Conservation (phyloP, 2,113 vertebrate species). For the Tachycineta bicolor region DNA sequence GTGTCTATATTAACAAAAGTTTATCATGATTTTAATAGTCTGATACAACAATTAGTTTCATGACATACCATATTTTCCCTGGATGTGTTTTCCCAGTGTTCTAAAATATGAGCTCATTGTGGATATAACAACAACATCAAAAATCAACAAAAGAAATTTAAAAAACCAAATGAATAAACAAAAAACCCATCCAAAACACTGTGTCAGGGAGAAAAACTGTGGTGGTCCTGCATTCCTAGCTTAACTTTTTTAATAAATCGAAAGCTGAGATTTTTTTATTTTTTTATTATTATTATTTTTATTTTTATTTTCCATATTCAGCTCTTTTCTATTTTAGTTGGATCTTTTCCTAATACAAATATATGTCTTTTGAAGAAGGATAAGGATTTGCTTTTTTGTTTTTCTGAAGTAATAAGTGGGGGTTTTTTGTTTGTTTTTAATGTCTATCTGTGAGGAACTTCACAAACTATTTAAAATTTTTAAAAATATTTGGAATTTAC, state of each 20-base stretch:
- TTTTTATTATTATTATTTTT: background rate
- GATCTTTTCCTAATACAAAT: background rate
- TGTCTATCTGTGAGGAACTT: background rate
- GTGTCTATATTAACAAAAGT: background rate
- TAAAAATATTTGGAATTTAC: background rate
- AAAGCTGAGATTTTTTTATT: background rate
- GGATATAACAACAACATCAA: background rate
- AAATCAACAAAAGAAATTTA: background rate
- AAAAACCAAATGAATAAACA: background rate
- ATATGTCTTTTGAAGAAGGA: background rate
- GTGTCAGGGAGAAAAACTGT: background rate
- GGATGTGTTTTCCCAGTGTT: background rate
- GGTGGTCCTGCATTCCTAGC: background rate
- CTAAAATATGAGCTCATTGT: background rate
- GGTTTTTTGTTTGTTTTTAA: background rate
- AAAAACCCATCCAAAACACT: background rate
- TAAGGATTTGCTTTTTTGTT: background rate
- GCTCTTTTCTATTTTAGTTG: background rate
- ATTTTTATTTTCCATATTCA: background rate
- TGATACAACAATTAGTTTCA: background rate
- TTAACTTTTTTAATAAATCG: background rate
- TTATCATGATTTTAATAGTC: background rate
- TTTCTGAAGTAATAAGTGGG: background rate
- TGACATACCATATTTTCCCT: background rate
- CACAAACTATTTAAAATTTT: rapidly evolving